Evolutionary conservation across 1,140 invertebrate genomes (phyloP).

Genomic region (Caenorhabditis remanei): DNA sequence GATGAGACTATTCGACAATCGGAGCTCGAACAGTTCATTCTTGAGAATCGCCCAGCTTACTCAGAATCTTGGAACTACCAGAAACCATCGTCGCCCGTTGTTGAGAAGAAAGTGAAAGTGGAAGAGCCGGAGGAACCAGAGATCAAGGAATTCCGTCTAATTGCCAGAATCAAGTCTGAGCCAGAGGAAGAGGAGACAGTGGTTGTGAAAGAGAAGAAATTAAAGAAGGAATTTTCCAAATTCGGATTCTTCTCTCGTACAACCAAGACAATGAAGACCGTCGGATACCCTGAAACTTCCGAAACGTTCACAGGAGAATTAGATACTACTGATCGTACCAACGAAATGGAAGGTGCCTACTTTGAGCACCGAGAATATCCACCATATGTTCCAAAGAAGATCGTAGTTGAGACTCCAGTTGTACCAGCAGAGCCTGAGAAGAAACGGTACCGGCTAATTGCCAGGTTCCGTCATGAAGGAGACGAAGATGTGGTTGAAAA

Average conservation of each 20-base stretch:
- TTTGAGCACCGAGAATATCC: slow-evolving; percentile 13
- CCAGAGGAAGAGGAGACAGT: slow-evolving; percentile 36
- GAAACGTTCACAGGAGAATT: slow-evolving; percentile 26
- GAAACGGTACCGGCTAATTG: slow-evolving; percentile 13
- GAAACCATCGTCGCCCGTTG: not conserved
- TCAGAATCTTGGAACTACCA: not conserved
- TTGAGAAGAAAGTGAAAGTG: not conserved
- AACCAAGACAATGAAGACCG: not conserved
- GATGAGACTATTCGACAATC: slow-evolving; percentile 47
- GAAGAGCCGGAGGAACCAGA: not conserved
- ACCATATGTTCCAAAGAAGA: slow-evolving; percentile 2
- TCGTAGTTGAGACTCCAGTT: not conserved
- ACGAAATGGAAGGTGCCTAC: not conserved
- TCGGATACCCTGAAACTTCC: slow-evolving; percentile 14
- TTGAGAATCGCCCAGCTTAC: not conserved
- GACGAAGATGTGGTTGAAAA: slow-evolving; percentile 70
- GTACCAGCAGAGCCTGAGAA: slow-evolving; percentile 13
- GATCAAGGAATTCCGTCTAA: not conserved
- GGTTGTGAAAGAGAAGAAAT: not conserved
- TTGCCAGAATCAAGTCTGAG: not conserved
- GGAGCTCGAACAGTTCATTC: not conserved
- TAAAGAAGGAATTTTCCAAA: not conserved
- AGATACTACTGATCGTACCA: not conserved
- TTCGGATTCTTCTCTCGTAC: slow-evolving; percentile 44
- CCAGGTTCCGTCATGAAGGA: slow-evolving; percentile 65